Percentiles rank a stretch among this genome's conserved stretches.
These are phyloP conservation scores for Gryon sp. DNA, from an alignment of 1,140 invertebrate genomes.

Conservation along the genomic window DNA sequence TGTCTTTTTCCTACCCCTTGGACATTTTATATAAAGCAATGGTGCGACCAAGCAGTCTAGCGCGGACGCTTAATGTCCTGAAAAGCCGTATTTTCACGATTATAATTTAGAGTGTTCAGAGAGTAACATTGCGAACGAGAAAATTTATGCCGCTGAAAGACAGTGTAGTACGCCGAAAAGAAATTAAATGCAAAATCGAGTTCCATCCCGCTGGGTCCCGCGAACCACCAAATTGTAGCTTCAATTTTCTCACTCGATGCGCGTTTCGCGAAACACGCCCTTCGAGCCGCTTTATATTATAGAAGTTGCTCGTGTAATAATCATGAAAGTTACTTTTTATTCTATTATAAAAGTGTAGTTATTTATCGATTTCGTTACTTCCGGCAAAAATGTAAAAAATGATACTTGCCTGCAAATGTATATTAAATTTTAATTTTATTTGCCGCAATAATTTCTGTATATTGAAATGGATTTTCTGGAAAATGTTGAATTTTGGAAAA, in stretches of 20 bases:
- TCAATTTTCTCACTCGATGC: conserved; percentile 5
- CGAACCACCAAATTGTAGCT: conserved; percentile 23
- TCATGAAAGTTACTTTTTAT: conserved; percentile 1
- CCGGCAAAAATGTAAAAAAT: background rate
- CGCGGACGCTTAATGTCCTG: conserved; percentile 70
- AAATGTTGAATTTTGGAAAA: too few relatives aligned
- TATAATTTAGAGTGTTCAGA: conserved; percentile 67
- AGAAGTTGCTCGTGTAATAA: conserved; percentile 9
- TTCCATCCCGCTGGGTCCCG: conserved; percentile 12
- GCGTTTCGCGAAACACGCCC: background rate
- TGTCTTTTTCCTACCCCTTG: conserved; percentile 6
- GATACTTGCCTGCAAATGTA: background rate
- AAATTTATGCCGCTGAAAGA: conserved; percentile 55
- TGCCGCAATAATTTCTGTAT: too few relatives aligned
- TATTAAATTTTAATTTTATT: background rate
- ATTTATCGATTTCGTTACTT: background rate
- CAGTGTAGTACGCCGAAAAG: conserved; percentile 24
- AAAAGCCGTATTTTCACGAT: conserved; percentile 72
- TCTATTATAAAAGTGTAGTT: background rate
- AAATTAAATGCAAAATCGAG: conserved; percentile 61
- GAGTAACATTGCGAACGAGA: conserved; percentile 16
- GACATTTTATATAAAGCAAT: conserved; percentile 67
- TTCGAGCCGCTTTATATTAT: background rate
- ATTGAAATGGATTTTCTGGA: too few relatives aligned
- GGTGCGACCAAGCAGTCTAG: conserved; percentile 28